These are phyloP conservation scores for Acleris emargana DNA, from an alignment of 2,888 invertebrate genomes.

Conservation along the genomic window DNA sequence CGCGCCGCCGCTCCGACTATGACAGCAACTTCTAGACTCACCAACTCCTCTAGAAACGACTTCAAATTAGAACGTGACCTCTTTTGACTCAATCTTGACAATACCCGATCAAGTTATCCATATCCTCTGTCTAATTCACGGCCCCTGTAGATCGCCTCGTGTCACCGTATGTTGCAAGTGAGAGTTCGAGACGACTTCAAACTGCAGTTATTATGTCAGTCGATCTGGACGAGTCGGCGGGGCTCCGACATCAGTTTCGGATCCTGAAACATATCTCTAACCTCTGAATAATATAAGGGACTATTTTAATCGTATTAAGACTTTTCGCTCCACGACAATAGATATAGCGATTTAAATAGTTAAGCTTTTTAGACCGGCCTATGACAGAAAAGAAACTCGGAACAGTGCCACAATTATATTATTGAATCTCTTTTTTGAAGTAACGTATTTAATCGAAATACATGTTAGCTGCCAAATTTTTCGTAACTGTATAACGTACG, in stretches of 20 bases:
- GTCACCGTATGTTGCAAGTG: too few relatives aligned
- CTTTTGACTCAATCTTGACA: constrained; percentile 69
- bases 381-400: constrained; percentile 51
- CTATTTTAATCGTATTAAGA: constrained; percentile 41
- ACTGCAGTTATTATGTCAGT: too few relatives aligned
- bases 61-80: constrained; percentile 40
- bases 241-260: constrained; percentile 60
- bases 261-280: constrained; percentile 66
- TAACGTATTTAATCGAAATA: constrained; percentile 37
- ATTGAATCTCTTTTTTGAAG: constrained; percentile 10
- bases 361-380: constrained; percentile 76
- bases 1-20: constrained; percentile 88
- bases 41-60: too few relatives aligned
- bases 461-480: constrained; percentile 77
- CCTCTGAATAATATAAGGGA: background rate
- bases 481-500: constrained; percentile 62
- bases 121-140: background rate
- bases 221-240: background rate
- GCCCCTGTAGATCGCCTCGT: background rate
- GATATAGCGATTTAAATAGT: constrained; percentile 51
- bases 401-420: constrained; percentile 58
- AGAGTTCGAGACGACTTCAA: too few relatives aligned
- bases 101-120: constrained; percentile 54
- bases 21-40: constrained; percentile 89
- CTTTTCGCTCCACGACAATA: constrained; percentile 14